Percentiles rank a stretch among this genome's conserved stretches.
Conservation (phyloP, 1,140 invertebrate species). For the Galendromus occidentalis region DNA sequence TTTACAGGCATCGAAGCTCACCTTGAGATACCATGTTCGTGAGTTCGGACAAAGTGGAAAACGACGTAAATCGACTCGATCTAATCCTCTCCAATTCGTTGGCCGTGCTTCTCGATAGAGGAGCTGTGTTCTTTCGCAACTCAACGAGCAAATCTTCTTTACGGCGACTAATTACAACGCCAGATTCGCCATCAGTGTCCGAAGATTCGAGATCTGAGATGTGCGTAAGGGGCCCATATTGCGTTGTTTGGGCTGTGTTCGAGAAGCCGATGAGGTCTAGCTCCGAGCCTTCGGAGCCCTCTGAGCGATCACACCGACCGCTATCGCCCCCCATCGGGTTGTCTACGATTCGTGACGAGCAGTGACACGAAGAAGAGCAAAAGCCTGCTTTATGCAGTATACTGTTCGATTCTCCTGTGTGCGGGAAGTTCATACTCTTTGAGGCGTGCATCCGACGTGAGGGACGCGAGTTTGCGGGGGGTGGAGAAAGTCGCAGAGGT, state of each 20-base stretch:
- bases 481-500: background rate
- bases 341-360: background rate
- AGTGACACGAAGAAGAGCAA: background rate
- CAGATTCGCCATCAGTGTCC: background rate
- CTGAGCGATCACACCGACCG: background rate
- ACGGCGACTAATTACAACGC: background rate
- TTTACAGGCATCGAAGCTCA: background rate
- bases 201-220: conserved; percentile 3
- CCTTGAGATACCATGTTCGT: conserved; percentile 8
- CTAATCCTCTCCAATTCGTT: background rate
- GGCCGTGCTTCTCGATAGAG: conserved; percentile 7
- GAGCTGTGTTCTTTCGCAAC: background rate
- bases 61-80: conserved; percentile 17
- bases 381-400: conserved; percentile 4
- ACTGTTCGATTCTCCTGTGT: background rate
- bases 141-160: conserved; percentile 2
- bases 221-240: conserved; percentile 3
- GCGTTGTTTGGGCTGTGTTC: background rate
- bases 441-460: conserved; percentile 8
- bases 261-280: background rate
- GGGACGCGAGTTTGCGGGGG: background rate
- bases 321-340: no score
- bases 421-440: background rate
- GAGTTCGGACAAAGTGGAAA: conserved; percentile 18
- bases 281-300: background rate